Base-by-base conservation (phyloP, 2,113 vertebrate genomes). In the Carassius gibelio region DNA sequence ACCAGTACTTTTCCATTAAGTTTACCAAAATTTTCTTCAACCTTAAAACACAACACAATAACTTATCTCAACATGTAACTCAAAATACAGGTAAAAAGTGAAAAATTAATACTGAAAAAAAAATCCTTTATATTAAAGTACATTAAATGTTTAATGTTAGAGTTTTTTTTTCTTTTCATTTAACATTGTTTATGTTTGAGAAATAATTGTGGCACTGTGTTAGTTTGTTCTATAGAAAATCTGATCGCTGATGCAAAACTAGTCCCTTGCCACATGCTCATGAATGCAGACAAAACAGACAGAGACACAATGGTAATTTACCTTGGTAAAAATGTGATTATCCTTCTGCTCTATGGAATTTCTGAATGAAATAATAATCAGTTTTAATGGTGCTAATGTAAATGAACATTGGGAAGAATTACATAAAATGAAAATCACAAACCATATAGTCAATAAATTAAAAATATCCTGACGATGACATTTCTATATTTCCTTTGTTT, bases 401-500 rank as follows among this genome's bases (percentile, higher is more conserved):
- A 15, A 75, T 50, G 72, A 50, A 15, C 42, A 50, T 26, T n/a
- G n/a, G 57, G 50, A 5, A 71, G 79, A 84, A 71, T 84, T 30
- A 84, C 55, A 84, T 52, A 83, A 84, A 48, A 48, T 81, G 82
- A 78, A 82, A 87, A 87, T 85, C 82, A 74, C 83, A 50, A 71
- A 59, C 84, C 64, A 68, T 38, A 52, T 59, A 50, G 72, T 50
- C 42, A 75, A 48, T 42, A 26, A 75, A 75, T 75, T 50, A 75
- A 75, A 75, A 75, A 75, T 48, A 75, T 75, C 72, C 42, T 26
- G n/a, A 23, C 5, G 9, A 84, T 84, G 83, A 85, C 78, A 85
- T 87, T 87, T 85, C 61, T 2, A 80, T 84, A 87, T 84, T 77
- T 80, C 57, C 86, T 87, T 78, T 75, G 66, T 74, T 57, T 48